These are phyloP conservation scores for Styela plicata DNA, from an alignment of 23 tunicate species.

Conservation along the genomic window DNA sequence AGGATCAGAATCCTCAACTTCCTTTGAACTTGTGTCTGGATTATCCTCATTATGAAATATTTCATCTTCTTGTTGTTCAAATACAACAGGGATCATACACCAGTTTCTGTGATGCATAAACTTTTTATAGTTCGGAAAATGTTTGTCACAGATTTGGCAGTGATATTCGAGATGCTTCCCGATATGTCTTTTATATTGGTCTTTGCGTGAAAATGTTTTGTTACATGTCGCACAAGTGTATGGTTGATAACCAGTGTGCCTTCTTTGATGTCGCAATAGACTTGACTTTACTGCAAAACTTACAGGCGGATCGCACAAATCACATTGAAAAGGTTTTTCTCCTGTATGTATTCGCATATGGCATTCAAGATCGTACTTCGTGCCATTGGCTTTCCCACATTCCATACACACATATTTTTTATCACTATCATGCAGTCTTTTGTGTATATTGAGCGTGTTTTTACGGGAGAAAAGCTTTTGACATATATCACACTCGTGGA, in stretches of 20 bases:
- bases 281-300: slow-evolving; percentile 11
- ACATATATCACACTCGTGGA: slow-evolving; percentile 80
- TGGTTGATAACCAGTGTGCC: slow-evolving; percentile 26
- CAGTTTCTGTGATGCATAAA: not conserved
- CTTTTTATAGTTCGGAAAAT: not conserved
- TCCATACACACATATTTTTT: not conserved
- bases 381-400: slow-evolving; percentile 29
- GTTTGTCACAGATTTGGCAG: slow-evolving; percentile 1
- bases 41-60: too few species aligned
- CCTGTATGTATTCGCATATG: slow-evolving; percentile 31
- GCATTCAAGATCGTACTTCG: slow-evolving; percentile 15
- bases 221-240: not conserved
- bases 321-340: slow-evolving; percentile 22
- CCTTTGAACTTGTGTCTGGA: too few species aligned
- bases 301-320: not conserved
- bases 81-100: not conserved
- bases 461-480: slow-evolving; percentile 83
- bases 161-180: slow-evolving; percentile 17
- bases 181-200: slow-evolving; percentile 22
- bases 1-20: too few species aligned
- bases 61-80: too few species aligned
- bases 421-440: slow-evolving; percentile 50
- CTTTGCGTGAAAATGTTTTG: slow-evolving; percentile 8
- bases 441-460: slow-evolving; percentile 83
- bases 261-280: slow-evolving; percentile 7